Evolutionary conservation across 2,888 invertebrate species (phyloP), one percentile per base, ranked within the genome.

Genomic region (Aricia artaxerxes): DNA sequence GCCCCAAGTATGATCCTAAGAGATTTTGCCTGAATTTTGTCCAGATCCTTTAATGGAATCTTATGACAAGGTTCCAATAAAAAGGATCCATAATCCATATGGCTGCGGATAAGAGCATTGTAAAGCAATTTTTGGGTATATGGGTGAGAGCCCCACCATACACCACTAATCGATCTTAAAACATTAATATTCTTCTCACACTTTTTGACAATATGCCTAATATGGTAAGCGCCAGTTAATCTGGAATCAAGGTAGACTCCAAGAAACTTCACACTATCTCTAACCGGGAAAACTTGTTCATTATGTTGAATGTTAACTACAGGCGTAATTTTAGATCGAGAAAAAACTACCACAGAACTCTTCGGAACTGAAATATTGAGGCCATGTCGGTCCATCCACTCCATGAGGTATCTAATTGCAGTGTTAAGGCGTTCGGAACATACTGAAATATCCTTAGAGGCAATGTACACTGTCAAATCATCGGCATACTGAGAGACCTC

Each of bases 71-170:
- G 16, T 77, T 77, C 35, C 16, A 77, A 31, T 16, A 60, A 16
- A 40, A 77, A 77, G 0, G 77, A 57, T 38, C 77, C 77, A 40
- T 77, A 77, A 49, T n/a, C n/a, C n/a, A n/a, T n/a, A n/a, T 49
- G 49, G 49, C 49, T 49, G 49, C 49, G 49, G 11, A 75, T 53
- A 53, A 75, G 49, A 9, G 75, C 24, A 64, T 64, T 64, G 64
- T 64, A 64, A 3, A 64, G 3, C 9, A 75, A 24, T 31, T 77
- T 77, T 24, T 77, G 77, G 16, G 77, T 40, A 11, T 77, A 77
- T 11, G 49, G 49, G 7, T 49, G 49, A 49, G 49, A 49, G 6
- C 49, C 49, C 49, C 49, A 49, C 49, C 60, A 77, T n/a, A 60
- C 77, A 57, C 77, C 77, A 60, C 16, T 31, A 2, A 77, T 1